Percentiles rank a stretch among this genome's conserved stretches.
Evolutionary conservation across 1,140 invertebrate species (phyloP).

Genomic region (Yoshiicerus persimilis): DNA sequence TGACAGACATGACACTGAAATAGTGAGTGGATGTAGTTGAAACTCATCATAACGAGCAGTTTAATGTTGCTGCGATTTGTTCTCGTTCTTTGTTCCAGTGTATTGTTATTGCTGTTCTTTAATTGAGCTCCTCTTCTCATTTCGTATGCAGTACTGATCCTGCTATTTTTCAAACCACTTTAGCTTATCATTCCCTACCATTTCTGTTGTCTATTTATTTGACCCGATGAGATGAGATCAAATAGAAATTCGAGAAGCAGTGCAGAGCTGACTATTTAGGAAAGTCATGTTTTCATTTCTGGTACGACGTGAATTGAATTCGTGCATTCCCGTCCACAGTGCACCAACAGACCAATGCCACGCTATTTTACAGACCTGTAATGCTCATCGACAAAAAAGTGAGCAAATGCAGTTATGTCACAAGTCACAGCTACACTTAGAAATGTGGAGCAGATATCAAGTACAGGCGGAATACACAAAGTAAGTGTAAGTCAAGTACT

Average conservation of each 20-base stretch:
- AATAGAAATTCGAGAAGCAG: background rate
- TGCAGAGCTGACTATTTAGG: background rate
- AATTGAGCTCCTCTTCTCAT: no score
- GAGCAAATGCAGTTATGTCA: background rate
- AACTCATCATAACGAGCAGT: background rate
- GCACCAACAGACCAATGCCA: background rate
- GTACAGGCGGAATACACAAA: background rate
- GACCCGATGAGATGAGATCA: background rate
- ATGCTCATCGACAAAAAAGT: background rate
- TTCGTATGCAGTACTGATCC: background rate
- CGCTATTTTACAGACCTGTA: background rate
- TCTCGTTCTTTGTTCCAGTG: no score
- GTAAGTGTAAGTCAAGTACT: background rate
- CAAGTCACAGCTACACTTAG: background rate
- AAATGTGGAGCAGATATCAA: background rate
- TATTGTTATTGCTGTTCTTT: no score
- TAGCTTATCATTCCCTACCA: background rate
- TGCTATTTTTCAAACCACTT: background rate
- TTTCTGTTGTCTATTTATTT: background rate
- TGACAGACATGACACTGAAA: conserved; percentile 8
- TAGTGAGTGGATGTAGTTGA: background rate
- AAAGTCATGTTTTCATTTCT: background rate
- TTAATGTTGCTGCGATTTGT: background rate
- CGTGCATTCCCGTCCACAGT: background rate
- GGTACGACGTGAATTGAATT: background rate